Conservation (phyloP, 2,113 vertebrate genomes). For the Etia nguti region DNA sequence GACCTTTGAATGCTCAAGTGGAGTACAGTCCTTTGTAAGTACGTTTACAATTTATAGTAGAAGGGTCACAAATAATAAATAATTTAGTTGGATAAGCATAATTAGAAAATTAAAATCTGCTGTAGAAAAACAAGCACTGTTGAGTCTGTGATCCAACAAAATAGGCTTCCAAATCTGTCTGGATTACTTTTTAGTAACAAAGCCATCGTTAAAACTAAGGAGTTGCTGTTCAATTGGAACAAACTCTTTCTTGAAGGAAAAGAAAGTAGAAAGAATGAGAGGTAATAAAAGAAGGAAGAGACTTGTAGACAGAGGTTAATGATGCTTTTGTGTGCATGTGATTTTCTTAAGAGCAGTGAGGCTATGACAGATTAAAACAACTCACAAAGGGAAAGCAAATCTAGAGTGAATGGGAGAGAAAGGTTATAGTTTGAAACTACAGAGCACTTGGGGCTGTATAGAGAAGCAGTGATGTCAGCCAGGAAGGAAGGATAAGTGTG, state of each 20-base stretch:
- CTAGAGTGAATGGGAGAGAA: background rate
- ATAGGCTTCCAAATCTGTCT: background rate
- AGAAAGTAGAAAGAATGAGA: background rate
- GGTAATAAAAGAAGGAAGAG: background rate
- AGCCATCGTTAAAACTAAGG: background rate
- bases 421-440: background rate
- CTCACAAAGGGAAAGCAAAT: background rate
- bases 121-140: background rate
- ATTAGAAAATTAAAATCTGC: background rate
- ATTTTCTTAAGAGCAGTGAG: background rate
- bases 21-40: background rate
- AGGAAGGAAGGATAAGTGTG: background rate
- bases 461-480: background rate
- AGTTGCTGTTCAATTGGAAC: background rate
- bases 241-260: background rate
- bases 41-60: background rate
- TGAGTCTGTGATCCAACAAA: background rate
- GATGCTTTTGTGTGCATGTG: background rate
- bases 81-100: background rate
- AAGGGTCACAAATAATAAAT: background rate
- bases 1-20: background rate
- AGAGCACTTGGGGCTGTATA: background rate
- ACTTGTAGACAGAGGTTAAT: background rate
- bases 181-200: background rate
- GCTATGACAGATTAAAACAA: background rate